Conservation (phyloP, 2,797 vertebrate genomes). For the Microchirus variegatus region DNA sequence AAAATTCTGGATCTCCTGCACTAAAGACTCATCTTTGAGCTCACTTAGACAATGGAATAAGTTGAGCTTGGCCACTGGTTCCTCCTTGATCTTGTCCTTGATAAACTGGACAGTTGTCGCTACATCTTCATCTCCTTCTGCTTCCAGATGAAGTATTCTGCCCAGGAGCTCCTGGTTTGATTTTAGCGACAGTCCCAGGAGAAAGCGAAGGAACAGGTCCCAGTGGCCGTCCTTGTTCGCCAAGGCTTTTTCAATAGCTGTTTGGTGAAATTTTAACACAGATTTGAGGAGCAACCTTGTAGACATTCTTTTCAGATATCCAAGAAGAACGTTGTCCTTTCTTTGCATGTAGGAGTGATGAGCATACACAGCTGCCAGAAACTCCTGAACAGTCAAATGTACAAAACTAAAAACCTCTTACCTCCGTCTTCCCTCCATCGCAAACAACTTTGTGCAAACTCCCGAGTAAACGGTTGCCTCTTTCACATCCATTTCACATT, state of each 20-base stretch:
- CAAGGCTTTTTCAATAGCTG: slow-evolving; percentile 28
- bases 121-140: background rate
- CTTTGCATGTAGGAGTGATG: slow-evolving; percentile 44
- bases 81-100: slow-evolving; percentile 50
- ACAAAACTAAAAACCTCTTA: slow-evolving; percentile 58
- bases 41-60: slow-evolving; percentile 60
- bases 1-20: slow-evolving; percentile 54
- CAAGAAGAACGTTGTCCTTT: slow-evolving; percentile 40
- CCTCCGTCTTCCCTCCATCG: slow-evolving; percentile 24
- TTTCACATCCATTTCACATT: slow-evolving; percentile 30
- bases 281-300: too few species aligned
- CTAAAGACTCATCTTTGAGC: slow-evolving; percentile 50
- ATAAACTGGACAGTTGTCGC: slow-evolving; percentile 26
- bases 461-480: slow-evolving; percentile 48
- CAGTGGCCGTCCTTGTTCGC: slow-evolving; percentile 36
- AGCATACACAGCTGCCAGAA: slow-evolving; percentile 55
- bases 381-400: slow-evolving; percentile 63
- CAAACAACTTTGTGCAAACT: slow-evolving; percentile 58
- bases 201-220: slow-evolving; percentile 60
- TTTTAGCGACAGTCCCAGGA: slow-evolving; percentile 54
- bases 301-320: background rate
- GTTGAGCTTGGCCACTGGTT: slow-evolving; percentile 51
- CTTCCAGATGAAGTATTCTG: slow-evolving; percentile 28
- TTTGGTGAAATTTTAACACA: too few species aligned
- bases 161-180: slow-evolving; percentile 52